phyloP scores from a whole-genome alignment of 1,140 invertebrate species.

The Neuroterus valhalla region DNA sequence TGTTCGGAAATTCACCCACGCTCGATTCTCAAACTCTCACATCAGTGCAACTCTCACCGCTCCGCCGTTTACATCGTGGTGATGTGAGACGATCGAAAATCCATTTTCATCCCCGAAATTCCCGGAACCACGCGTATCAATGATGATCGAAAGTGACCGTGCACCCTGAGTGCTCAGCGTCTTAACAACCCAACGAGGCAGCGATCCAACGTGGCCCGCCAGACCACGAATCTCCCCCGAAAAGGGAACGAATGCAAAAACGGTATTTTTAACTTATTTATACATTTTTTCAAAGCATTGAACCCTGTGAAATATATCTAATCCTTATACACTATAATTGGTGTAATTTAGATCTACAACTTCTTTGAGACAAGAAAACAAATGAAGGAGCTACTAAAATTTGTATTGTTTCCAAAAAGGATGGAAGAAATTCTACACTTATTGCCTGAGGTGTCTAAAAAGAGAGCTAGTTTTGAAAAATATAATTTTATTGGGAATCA shows the following conservation, averaged over 20 bases:
- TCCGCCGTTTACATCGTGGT: slow-evolving; percentile 59
- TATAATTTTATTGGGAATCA: no score
- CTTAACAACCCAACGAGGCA: background rate
- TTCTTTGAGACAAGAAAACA: no score
- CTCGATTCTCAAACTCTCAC: slow-evolving; percentile 64
- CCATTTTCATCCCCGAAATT: background rate
- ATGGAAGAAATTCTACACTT: no score
- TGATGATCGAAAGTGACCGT: slow-evolving; percentile 3
- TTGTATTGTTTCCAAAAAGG: no score
- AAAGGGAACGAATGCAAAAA: background rate
- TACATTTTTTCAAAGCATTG: no score
- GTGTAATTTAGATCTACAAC: no score
- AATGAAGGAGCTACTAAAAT: no score
- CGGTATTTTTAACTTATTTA: background rate
- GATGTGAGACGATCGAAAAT: slow-evolving; percentile 38
- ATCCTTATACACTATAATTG: no score
- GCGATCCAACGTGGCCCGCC: no score
- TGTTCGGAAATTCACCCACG: slow-evolving; percentile 60
- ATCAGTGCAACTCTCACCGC: slow-evolving; percentile 70
- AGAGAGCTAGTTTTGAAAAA: no score
- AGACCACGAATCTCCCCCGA: background rate
- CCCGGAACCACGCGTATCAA: background rate
- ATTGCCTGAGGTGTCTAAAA: no score
- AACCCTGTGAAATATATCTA: no score
- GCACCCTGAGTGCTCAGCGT: background rate